These are phyloP conservation scores for Oryzias melastigma DNA, from an alignment of 2,113 vertebrate genomes.

Conservation along the genomic window DNA sequence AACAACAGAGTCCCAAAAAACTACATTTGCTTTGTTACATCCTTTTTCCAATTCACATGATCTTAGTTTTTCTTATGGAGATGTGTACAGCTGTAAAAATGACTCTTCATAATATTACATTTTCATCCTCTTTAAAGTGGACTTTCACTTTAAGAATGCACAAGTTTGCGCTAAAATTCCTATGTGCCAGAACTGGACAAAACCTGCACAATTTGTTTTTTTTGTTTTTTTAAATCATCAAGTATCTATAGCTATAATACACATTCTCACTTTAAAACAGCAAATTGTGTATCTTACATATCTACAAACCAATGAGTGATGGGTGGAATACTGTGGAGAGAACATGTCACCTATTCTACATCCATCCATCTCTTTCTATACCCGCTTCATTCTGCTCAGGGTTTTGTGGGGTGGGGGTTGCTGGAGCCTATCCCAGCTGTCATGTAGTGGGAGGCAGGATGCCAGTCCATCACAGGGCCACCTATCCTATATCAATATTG, in stretches of 20 bases:
- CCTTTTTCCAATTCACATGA: slow-evolving; percentile 7
- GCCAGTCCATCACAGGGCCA: slow-evolving; percentile 3
- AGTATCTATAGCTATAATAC: slow-evolving; percentile 79
- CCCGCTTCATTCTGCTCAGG: not conserved
- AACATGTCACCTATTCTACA: slow-evolving; percentile 68
- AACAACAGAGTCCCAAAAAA: slow-evolving; percentile 9
- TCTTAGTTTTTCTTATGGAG: slow-evolving; percentile 36
- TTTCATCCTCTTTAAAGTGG: slow-evolving; percentile 51
- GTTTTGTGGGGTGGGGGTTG: not conserved
- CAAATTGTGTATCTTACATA: slow-evolving; percentile 80
- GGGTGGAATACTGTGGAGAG: slow-evolving; percentile 71
- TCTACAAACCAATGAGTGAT: slow-evolving; percentile 76
- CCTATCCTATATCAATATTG: slow-evolving; percentile 70
- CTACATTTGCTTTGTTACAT: slow-evolving; percentile 4
- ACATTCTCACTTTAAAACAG: slow-evolving; percentile 71
- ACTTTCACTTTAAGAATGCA: slow-evolving; percentile 55
- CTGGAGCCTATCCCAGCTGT: not conserved
- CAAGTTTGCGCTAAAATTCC: slow-evolving; percentile 61
- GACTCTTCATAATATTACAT: slow-evolving; percentile 52
- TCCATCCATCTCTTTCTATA: slow-evolving; percentile 16
- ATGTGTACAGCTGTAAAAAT: slow-evolving; percentile 43
- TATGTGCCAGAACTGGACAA: slow-evolving; percentile 81
- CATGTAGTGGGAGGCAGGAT: not conserved
- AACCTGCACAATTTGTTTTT: slow-evolving; percentile 79
- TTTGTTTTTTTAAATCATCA: slow-evolving; percentile 72